Percentiles rank a stretch among this genome's conserved stretches.
Conservation (phyloP, 2,888 invertebrate species). For the Uropetala carovei region DNA sequence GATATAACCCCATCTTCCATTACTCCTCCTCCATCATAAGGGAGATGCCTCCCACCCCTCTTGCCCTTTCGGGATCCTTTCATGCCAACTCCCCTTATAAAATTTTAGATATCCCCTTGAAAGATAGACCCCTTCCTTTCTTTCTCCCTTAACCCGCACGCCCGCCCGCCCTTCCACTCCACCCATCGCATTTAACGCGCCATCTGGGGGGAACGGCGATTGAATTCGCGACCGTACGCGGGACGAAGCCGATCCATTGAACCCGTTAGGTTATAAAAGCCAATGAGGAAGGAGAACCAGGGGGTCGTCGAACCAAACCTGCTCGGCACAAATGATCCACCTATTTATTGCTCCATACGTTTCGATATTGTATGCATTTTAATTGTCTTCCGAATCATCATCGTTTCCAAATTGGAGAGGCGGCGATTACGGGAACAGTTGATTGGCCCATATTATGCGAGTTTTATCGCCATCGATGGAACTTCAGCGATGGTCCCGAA, state of each 20-base stretch:
- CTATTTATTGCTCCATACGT: conserved; percentile 17
- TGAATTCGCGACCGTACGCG: no score
- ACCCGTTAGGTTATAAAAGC: neutral
- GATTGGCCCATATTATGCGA: no score
- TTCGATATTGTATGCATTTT: neutral
- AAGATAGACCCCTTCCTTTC: neutral
- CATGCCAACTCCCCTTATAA: neutral
- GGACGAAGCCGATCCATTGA: neutral
- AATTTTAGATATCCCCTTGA: neutral
- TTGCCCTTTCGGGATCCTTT: no score
- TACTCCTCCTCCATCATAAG: no score
- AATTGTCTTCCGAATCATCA: no score
- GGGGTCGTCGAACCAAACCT: neutral
- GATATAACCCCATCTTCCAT: no score
- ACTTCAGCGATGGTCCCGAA: no score
- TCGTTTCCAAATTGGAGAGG: no score
- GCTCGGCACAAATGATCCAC: neutral
- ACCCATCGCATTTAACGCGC: conserved; percentile 10
- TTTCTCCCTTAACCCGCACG: neutral
- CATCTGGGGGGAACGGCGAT: neutral
- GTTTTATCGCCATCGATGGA: no score
- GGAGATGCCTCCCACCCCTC: no score
- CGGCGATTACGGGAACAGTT: no score
- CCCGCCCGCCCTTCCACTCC: neutral
- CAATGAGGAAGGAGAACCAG: neutral